Evolutionary conservation across 1,140 invertebrate species (phyloP).

Genomic region (Bilobella aurantiaca): DNA sequence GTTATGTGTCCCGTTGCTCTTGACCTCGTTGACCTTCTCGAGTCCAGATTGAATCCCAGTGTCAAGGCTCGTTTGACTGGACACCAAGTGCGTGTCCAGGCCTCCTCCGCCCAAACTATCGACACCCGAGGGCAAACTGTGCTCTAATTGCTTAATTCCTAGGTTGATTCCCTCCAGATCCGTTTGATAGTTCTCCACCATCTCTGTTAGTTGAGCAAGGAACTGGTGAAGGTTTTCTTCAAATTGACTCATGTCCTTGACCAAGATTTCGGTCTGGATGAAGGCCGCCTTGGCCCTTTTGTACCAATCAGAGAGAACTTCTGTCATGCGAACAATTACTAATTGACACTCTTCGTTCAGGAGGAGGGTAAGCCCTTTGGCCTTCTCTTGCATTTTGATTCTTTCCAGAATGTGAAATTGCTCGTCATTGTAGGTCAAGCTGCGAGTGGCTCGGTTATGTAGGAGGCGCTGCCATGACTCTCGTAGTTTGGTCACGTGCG

Average conservation of each 20-base stretch:
- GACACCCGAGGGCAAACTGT: too few species aligned
- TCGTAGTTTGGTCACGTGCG: slow-evolving; percentile 63
- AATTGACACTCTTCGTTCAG: slow-evolving; percentile 55
- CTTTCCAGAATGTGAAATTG: slow-evolving; percentile 85
- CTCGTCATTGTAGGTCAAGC: slow-evolving; percentile 80
- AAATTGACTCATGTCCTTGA: slow-evolving; percentile 56
- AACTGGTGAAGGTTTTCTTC: slow-evolving; percentile 38
- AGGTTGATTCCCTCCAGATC: slow-evolving; percentile 20
- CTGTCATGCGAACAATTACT: slow-evolving; percentile 54
- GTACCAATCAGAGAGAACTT: slow-evolving; percentile 68
- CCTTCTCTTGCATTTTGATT: slow-evolving; percentile 55
- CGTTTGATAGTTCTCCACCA: slow-evolving; percentile 25
- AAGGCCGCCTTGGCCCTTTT: slow-evolving; percentile 70
- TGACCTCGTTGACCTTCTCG: background rate
- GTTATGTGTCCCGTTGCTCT: slow-evolving; percentile 2
- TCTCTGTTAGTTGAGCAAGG: slow-evolving; percentile 27
- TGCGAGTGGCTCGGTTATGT: slow-evolving; percentile 69
- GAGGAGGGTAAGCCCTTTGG: slow-evolving; percentile 53
- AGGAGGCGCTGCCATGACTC: slow-evolving; percentile 87
- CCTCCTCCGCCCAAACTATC: background rate
- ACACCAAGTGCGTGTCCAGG: background rate
- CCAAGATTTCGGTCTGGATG: slow-evolving; percentile 59
- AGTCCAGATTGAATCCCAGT: background rate
- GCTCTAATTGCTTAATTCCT: slow-evolving; percentile 23
- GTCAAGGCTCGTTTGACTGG: background rate